These are phyloP conservation scores for Trichopria drosophilae DNA, from an alignment of 2,888 invertebrate genomes.

Conservation along the genomic window DNA sequence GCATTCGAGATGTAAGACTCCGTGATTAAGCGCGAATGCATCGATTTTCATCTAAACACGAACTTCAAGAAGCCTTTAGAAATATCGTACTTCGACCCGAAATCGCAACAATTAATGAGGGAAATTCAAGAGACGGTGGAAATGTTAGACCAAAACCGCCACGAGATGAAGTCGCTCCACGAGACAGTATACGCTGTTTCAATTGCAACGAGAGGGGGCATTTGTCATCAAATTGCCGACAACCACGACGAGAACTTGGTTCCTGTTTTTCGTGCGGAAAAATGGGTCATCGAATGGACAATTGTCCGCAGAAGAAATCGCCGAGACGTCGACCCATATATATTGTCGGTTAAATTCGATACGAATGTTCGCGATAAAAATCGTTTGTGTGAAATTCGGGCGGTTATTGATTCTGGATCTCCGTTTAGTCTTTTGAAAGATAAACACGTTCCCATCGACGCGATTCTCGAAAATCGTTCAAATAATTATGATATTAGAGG, in stretches of 20 bases:
- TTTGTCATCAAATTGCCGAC: background rate
- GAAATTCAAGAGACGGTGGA: background rate
- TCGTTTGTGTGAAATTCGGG: background rate
- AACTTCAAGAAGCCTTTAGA: constrained; percentile 8
- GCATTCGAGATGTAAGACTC: constrained; percentile 21
- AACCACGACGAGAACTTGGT: constrained; percentile 9
- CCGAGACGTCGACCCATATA: constrained; percentile 1
- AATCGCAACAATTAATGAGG: background rate
- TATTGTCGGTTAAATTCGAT: constrained; percentile 1
- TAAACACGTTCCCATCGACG: constrained; percentile 7
- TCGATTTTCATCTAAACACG: constrained; percentile 9
- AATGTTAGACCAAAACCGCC: too few relatives aligned
- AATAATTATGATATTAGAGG: constrained; percentile 13
- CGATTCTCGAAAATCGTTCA: background rate
- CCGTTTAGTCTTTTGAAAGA: constrained; percentile 16
- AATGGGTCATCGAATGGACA: constrained; percentile 1
- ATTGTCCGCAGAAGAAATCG: constrained; percentile 15
- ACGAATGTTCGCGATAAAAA: background rate
- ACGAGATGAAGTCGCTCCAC: too few relatives aligned
- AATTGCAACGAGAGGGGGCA: constrained; percentile 20
- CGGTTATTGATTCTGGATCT: constrained; percentile 15
- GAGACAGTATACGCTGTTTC: background rate
- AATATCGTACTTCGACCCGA: background rate
- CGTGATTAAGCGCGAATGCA: constrained; percentile 26
- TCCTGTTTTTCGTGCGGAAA: constrained; percentile 16